Percentiles rank a stretch among this genome's conserved stretches.
phyloP scores from a whole-genome alignment of 2,113 vertebrate genomes.

The Pedetes capensis region DNA sequence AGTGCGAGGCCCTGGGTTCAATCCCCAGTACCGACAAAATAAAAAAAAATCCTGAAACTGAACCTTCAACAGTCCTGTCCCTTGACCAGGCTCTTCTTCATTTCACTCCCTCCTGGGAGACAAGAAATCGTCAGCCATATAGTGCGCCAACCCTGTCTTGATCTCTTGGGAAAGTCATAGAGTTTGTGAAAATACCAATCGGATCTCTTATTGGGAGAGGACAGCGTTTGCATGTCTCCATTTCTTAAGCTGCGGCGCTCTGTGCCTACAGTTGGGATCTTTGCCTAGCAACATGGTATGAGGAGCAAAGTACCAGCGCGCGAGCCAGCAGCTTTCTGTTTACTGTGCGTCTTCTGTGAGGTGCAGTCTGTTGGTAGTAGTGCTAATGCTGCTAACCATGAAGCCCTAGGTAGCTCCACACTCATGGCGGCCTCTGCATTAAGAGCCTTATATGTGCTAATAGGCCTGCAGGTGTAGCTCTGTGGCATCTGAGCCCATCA shows the following conservation, averaged over 20 bases:
- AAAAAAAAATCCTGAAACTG: neutral
- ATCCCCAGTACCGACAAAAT: too few relatives aligned
- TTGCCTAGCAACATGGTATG: neutral
- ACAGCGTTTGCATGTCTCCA: neutral
- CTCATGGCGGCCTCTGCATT: too few relatives aligned
- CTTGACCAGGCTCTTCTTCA: neutral
- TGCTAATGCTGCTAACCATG: rapidly evolving
- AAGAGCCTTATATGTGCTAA: neutral
- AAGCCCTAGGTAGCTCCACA: rapidly evolving
- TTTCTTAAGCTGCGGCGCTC: neutral
- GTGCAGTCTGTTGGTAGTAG: neutral
- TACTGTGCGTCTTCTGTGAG: too few relatives aligned
- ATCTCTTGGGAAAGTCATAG: slow-evolving; percentile 1
- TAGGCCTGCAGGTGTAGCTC: too few relatives aligned
- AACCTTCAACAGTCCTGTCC: neutral
- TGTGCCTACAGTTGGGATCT: neutral
- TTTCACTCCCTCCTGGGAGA: neutral
- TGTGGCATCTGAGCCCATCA: too few relatives aligned
- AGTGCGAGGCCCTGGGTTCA: too few relatives aligned
- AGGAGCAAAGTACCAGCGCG: neutral
- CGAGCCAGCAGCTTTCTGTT: neutral
- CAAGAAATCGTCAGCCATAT: neutral
- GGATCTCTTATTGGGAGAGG: neutral
- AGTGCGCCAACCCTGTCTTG: neutral
- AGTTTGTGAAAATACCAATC: neutral